Evolutionary conservation across 2,113 vertebrate species (phyloP).

Genomic region (Gadus chalcogrammus): DNA sequence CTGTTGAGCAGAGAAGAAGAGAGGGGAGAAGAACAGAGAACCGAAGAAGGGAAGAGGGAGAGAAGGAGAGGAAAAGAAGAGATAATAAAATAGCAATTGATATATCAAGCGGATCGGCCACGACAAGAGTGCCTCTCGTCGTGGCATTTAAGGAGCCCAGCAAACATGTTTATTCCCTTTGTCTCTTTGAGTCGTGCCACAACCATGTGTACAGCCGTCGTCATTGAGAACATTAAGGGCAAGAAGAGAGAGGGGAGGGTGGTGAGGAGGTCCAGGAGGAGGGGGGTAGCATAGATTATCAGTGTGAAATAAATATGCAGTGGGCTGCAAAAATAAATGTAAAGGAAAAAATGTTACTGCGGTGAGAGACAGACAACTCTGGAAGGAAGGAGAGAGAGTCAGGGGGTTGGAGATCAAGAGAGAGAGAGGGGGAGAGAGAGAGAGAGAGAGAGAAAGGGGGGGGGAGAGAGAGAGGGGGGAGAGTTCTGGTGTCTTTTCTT

Average conservation of each 20-base stretch:
- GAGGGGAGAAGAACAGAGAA: conserved; percentile 14
- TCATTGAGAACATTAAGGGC: conserved; percentile 36
- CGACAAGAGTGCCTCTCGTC: conserved; percentile 49
- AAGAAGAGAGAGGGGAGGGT: conserved; percentile 5
- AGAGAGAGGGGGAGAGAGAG: not conserved
- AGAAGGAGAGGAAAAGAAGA: conserved; percentile 28
- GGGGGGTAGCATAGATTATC: conserved; percentile 53
- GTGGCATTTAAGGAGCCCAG: conserved; percentile 52
- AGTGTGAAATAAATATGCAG: conserved; percentile 58
- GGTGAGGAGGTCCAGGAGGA: conserved; percentile 17
- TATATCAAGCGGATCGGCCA: conserved; percentile 52
- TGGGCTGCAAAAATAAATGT: conserved; percentile 55
- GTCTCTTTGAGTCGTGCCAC: conserved; percentile 38
- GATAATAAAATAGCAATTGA: conserved; percentile 48
- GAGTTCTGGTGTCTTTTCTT: too few species aligned
- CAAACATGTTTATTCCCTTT: conserved; percentile 61
- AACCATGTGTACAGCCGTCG: conserved; percentile 22
- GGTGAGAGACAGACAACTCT: conserved; percentile 62
- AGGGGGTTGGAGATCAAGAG: not conserved
- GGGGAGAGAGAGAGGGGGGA: not conserved
- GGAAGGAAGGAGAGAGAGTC: conserved; percentile 3
- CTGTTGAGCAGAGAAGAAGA: conserved; percentile 44
- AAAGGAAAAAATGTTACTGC: conserved; percentile 57
- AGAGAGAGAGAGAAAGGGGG: not conserved
- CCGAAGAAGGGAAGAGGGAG: conserved; percentile 19